phyloP scores from a whole-genome alignment of 2,113 vertebrate species.

The Ciconia stormi region DNA sequence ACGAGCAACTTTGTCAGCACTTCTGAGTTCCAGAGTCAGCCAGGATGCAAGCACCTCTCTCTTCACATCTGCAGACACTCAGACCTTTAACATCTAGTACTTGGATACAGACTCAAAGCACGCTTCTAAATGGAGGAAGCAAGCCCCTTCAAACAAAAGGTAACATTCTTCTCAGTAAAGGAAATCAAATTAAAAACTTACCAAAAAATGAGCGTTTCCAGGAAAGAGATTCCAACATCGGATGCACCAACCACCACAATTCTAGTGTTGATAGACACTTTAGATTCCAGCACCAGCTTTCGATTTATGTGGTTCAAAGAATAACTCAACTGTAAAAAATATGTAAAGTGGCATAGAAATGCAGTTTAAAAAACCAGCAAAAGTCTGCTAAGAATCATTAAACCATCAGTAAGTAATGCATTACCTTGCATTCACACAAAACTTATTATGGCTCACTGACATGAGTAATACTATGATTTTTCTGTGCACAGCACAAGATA shows the following conservation, averaged over 20 bases:
- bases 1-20: accelerated
- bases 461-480: neutral
- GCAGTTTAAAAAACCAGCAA: neutral
- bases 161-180: neutral
- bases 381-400: neutral
- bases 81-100: neutral
- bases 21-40: neutral
- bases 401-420: neutral
- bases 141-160: neutral
- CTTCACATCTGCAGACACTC: accelerated
- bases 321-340: constrained; percentile 75
- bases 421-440: neutral
- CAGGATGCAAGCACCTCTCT: neutral
- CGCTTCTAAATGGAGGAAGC: neutral
- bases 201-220: constrained; percentile 88
- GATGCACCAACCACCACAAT: constrained; percentile 95
- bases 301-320: constrained; percentile 87
- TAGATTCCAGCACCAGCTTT: constrained; percentile 87
- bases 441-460: neutral
- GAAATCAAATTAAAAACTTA: constrained; percentile 68
- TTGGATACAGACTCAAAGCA: neutral
- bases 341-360: neutral
- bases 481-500: neutral
- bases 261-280: constrained; percentile 82
- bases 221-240: constrained; percentile 85